Evolutionary conservation across 2,888 invertebrate genomes (phyloP).

Genomic region (Phengaris arion): DNA sequence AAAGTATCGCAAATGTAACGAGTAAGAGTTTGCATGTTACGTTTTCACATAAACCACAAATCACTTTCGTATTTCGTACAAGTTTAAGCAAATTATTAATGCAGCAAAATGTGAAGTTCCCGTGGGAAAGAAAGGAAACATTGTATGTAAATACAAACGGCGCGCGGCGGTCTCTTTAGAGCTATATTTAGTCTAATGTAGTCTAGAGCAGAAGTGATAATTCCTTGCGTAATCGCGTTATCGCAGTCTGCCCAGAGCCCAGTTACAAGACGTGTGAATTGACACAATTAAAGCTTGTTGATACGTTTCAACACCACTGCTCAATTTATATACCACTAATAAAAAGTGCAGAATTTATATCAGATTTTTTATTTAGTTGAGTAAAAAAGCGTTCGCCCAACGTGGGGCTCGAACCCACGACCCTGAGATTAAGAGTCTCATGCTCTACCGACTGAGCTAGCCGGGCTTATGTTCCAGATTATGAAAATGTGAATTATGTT

Average conservation of each 20-base stretch:
- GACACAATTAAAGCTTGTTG: constrained; percentile 34
- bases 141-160: background rate
- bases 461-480: constrained; percentile 53
- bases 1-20: no score
- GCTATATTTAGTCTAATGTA: constrained; percentile 18
- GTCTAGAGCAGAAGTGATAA: constrained; percentile 10
- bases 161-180: background rate
- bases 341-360: no score
- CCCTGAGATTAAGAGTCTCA: constrained; percentile 84
- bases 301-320: background rate
- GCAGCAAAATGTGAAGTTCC: background rate
- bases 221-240: constrained; percentile 32
- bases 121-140: background rate
- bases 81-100: background rate
- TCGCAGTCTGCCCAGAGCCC: constrained; percentile 32
- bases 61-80: background rate
- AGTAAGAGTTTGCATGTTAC: no score
- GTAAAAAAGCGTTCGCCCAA: constrained; percentile 59
- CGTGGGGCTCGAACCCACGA: constrained; percentile 83
- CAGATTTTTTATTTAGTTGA: no score
- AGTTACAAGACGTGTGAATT: constrained; percentile 38
- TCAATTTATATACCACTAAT: background rate
- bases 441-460: constrained; percentile 81
- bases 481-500: background rate
- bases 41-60: no score